Percentiles rank a stretch among this genome's conserved stretches.
These are phyloP conservation scores for Hyposoter didymator DNA, from an alignment of 2,888 invertebrate species.

Conservation along the genomic window DNA sequence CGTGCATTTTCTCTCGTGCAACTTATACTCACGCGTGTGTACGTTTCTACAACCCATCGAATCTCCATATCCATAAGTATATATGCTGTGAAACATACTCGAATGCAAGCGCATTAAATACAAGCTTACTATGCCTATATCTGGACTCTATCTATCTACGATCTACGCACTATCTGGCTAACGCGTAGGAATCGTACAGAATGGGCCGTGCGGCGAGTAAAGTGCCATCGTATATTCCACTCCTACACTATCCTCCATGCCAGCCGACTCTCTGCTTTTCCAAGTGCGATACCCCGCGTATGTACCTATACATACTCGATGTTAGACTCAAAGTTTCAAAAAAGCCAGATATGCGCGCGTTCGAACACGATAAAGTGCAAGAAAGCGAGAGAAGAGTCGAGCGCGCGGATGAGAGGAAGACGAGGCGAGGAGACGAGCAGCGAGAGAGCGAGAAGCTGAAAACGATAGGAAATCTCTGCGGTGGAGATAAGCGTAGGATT, in stretches of 20 bases:
- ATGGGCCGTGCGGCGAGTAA: slow-evolving; percentile 58
- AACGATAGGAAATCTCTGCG: slow-evolving; percentile 63
- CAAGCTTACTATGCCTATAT: slow-evolving; percentile 37
- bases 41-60: neutral
- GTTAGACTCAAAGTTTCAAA: slow-evolving; percentile 30
- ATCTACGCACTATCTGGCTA: slow-evolving; percentile 67
- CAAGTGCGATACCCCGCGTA: slow-evolving; percentile 23
- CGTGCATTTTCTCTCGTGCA: slow-evolving; percentile 30
- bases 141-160: slow-evolving; percentile 58
- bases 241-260: slow-evolving; percentile 62
- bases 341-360: slow-evolving; percentile 49
- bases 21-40: slow-evolving; percentile 4
- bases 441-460: slow-evolving; percentile 38
- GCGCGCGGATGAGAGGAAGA: neutral
- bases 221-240: slow-evolving; percentile 68
- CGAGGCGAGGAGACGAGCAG: neutral
- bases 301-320: slow-evolving; percentile 10
- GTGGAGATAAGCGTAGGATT: slow-evolving; percentile 66
- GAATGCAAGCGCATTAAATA: slow-evolving; percentile 30
- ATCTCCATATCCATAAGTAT: slow-evolving; percentile 3
- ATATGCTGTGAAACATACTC: neutral
- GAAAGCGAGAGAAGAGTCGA: slow-evolving; percentile 26
- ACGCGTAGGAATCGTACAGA: slow-evolving; percentile 65
- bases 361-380: slow-evolving; percentile 54
- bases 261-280: slow-evolving; percentile 40